Evolutionary conservation across 2,113 vertebrate species (phyloP).

Genomic region (Dipodomys ordii): DNA sequence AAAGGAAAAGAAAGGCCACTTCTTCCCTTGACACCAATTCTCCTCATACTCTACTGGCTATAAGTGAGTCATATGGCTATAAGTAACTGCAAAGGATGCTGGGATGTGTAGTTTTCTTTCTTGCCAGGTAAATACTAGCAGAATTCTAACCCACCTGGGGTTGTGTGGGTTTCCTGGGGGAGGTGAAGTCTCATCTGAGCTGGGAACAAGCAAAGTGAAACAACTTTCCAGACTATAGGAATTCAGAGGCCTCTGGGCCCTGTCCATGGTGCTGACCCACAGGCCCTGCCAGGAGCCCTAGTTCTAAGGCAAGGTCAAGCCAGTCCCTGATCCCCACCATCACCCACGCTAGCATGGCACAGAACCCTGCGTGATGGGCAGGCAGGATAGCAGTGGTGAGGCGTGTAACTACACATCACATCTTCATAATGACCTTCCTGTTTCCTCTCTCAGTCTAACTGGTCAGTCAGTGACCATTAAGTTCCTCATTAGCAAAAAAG

Average conservation of each 20-base stretch:
- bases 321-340: neutral
- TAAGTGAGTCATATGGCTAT: neutral
- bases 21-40: neutral
- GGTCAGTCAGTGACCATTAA: constrained; percentile 77
- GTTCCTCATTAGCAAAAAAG: constrained; percentile 74
- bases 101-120: neutral
- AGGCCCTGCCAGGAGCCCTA: neutral
- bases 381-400: neutral
- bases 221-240: accelerated
- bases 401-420: neutral
- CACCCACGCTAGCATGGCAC: neutral
- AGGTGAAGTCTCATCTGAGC: neutral
- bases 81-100: neutral
- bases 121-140: accelerated
- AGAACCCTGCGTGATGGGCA: neutral
- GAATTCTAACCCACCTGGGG: neutral
- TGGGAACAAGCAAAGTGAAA: neutral
- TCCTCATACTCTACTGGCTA: neutral
- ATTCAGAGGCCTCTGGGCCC: neutral
- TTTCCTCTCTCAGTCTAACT: constrained; percentile 59
- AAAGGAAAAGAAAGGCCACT: neutral
- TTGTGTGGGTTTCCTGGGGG: neutral
- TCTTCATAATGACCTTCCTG: constrained; percentile 64
- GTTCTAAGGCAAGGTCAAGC: neutral
- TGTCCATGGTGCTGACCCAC: constrained; percentile 43